Evolutionary conservation across 2,888 invertebrate genomes (phyloP), one percentile per base, ranked within the genome.

Genomic region (Leptopilina syphax): DNA sequence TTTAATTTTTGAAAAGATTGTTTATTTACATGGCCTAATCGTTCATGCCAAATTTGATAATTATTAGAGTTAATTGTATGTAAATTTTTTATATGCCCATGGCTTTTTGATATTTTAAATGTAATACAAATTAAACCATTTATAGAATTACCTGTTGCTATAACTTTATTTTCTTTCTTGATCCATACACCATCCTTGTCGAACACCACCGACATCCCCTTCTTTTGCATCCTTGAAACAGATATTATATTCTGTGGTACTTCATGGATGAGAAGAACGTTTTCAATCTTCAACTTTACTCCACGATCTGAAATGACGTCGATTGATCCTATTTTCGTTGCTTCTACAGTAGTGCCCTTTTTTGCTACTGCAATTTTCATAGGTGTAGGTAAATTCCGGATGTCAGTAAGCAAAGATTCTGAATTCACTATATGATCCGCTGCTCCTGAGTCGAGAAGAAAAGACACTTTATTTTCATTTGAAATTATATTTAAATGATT

Each of bases 201-300:
- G 27, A 27, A 27, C 27, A 27, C 27, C 27, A 27, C 27, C 27
- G 27, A 27, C 27, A 87, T 84, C n/a, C 86, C 86, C 65, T 83
- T 83, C 73, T 85, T 80, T 68, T 83, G 82, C 82, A 86, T 86
- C 44, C 78, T 85, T 76, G 79, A 79, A 70, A 88, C 87, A n/a
- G 87, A 87, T 13, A 87, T 68, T 1, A 77, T 27, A 65, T 80
- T 89, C 81, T 89, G 84, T 44, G 87, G 86, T 10, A 85, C 84
- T 34, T 90, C 88, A 34, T 84, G 85, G 86, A 81, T 83, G 90
- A 27, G 27, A 5, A 91, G 84, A 9, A 87, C 86, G 77, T 86
- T 27, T 27, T 27, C 27, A 27, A 27, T 27, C 0, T 27, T 27
- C 27, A 27, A 27, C 27, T 27, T 27, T 73, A 83, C 24, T 66